Evolutionary conservation across 1,140 invertebrate genomes (phyloP), one percentile per base, ranked within the genome.

Genomic region (Geopemphigus sp.): DNA sequence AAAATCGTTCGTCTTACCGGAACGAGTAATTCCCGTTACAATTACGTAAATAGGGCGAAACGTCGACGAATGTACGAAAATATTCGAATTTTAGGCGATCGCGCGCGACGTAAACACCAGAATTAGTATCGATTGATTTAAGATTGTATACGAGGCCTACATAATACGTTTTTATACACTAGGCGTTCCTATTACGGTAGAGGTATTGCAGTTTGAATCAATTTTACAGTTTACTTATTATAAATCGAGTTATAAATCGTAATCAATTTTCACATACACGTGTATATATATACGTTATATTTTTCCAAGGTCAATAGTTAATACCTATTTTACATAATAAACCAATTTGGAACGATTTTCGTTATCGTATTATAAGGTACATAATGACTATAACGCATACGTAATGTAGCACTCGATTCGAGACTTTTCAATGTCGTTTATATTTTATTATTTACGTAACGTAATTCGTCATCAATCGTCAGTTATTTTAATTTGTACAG

Each of bases 281-380:
- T n/a, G n/a, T n/a, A n/a, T n/a, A n/a, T n/a, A n/a, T n/a, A n/a
- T 39, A 39, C 8, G 8, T 39, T 4, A 29, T 19, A 26, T 63
- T 11, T 63, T 17, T 29, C 26, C 59, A 29, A 61, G 59, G 61
- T n/a, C 29, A 32, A 39, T 32, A 19, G 10, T 8, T 8, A 39
- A 39, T 39, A 32, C 26, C 29, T 32, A 17, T 64, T 64, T 64
- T 64, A 32, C 61, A 32, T 19, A 32, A 64, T 64, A 64, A 64
- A 64, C 26, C 26, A 17, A 64, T 64, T 64, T 64, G 17, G 5
- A 64, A 64, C 29, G 61, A 64, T 32, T 64, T 32, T 29, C 61
- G 12, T 32, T 32, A 32, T 29, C 29, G 26, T 64, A 64, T 24
- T 26, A 63, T 63, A 19, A 61, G 32, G 32, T 39, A 4, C 8